Evolutionary conservation across 2,113 vertebrate species (phyloP).

Genomic region (Oreotrochilus melanogaster): DNA sequence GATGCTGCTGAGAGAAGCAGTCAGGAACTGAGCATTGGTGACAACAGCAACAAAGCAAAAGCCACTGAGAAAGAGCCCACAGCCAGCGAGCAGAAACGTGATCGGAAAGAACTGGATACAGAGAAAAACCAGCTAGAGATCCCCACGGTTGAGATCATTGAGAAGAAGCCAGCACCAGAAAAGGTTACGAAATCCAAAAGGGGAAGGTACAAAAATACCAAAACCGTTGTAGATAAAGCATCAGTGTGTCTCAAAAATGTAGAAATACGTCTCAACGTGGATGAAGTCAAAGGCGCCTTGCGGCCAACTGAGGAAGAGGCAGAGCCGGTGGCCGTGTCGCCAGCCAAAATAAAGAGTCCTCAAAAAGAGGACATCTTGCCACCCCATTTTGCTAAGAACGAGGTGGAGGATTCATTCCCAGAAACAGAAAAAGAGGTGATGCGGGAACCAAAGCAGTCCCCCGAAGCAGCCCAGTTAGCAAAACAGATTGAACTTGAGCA

Average conservation of each 20-base stretch:
- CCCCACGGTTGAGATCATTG: slow-evolving; percentile 67
- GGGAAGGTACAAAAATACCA: slow-evolving; percentile 84
- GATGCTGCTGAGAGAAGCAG: slow-evolving; percentile 58
- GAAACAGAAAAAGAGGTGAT: slow-evolving; percentile 75
- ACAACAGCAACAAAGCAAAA: slow-evolving; percentile 73
- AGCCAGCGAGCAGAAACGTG: slow-evolving; percentile 75
- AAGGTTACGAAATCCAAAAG: slow-evolving; percentile 88
- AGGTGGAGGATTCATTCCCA: slow-evolving; percentile 63
- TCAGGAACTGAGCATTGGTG: slow-evolving; percentile 25
- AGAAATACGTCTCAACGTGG: slow-evolving; percentile 84
- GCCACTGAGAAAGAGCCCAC: slow-evolving; percentile 37
- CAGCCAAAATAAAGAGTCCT: slow-evolving; percentile 77
- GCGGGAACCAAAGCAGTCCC: slow-evolving; percentile 75
- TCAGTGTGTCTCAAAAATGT: slow-evolving; percentile 85
- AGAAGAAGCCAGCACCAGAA: slow-evolving; percentile 81
- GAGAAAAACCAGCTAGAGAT: slow-evolving; percentile 64
- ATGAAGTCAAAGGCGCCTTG: slow-evolving; percentile 82
- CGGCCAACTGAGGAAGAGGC: slow-evolving; percentile 79
- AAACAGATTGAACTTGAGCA: slow-evolving; percentile 93
- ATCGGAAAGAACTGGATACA: slow-evolving; percentile 66
- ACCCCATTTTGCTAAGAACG: slow-evolving; percentile 71
- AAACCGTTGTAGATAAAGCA: slow-evolving; percentile 80
- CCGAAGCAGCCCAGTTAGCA: slow-evolving; percentile 85
- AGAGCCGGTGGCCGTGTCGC: slow-evolving; percentile 61
- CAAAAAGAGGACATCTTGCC: slow-evolving; percentile 74